Evolutionary conservation across 2,797 vertebrate species (phyloP), one percentile per base, ranked within the genome.

Genomic region (Urosaurus nigricauda): DNA sequence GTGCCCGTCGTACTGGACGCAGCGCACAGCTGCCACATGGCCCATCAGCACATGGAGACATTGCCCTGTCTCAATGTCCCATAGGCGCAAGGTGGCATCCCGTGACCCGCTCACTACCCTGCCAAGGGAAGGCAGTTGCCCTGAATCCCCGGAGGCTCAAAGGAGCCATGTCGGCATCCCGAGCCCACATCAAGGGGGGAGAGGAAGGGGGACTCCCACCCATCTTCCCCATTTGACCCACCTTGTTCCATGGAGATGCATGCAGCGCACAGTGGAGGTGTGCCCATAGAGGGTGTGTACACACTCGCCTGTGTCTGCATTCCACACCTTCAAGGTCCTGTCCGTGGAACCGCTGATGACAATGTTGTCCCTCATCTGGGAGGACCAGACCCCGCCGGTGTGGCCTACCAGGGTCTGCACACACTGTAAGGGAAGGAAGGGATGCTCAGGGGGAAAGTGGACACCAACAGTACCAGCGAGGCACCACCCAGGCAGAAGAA

Each of bases 391-490:
- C 0, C 96, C 96, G 0, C 96, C 96, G 0, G 96, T 96, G 93
- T 96, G 96, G 1, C 96, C 96, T 1, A 96, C 96, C 79, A 96
- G 93, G 0, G 96, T 96, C 93, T 96, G 96, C 86, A 96, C 95
- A 0, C 96, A 96, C 96, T 96, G 92, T 1, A 1, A 26, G 35
- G 60, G 11, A 32, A 58, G 21, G 35, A 26, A 3, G 13, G 71
- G 7, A 0, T 12, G 5, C 5, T 79, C n/a, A 58, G 21, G 7
- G 47, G 24, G 13, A 0, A 19, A 1, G 24, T 5, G 2, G n/a
- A 0, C 4, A 32, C 40, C 1, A n/a, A 3, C 19, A 37, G 17
- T 0, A 4, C 17, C 1, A 21, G 32, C 19, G 35, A 5, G 29
- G 5, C 5, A 7, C 3, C 19, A 9, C 5, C 24, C 11, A 6